Evolutionary conservation across 2,888 invertebrate species (phyloP), one percentile per base, ranked within the genome.

Genomic region (Amphipyra berbera): DNA sequence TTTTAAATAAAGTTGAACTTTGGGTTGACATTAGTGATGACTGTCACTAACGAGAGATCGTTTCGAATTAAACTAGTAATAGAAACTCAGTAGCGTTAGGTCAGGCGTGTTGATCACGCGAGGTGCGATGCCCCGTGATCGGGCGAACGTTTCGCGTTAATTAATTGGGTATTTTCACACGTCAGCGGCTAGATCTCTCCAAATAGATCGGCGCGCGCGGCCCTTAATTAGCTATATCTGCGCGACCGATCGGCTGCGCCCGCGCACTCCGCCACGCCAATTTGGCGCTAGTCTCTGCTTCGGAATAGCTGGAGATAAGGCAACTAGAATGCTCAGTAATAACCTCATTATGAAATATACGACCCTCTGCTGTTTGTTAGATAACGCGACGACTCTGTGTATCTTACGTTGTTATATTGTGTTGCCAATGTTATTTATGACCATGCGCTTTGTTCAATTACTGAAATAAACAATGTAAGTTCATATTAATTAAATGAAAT

Each of bases 161-260:
- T 95, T 95, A 95, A 95, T 95, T 95, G 95, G 95, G 89, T 94
- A 93, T 95, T 95, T 95, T 95, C 95, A 95, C 95, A 95, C 95
- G 95, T 95, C 95, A 94, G 84, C 88, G 88, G 89, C 88, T 89
- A 93, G 93, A 95, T 95, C 95, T 92, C 86, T 89, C 93, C 93
- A 92, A 95, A 93, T 94, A 94, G 95, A 95, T 95, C 94, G 91
- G 90, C 87, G 89, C 87, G 85, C 87, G 87, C 85, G 92, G 90
- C 88, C 93, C 93, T 94, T 95, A 93, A 95, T 95, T 95, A 95
- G 92, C 89, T 89, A 87, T 94, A 95, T 95, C 95, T 86, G 83
- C 78, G 82, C 83, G 85, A 80, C 81, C 87, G 89, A 94, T 94
- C 94, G 86, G 85, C 85, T 84, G 91, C 90, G 92, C 90, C 88